These are phyloP conservation scores for Nephila pilipes DNA, from an alignment of 1,140 invertebrate species.

Conservation along the genomic window DNA sequence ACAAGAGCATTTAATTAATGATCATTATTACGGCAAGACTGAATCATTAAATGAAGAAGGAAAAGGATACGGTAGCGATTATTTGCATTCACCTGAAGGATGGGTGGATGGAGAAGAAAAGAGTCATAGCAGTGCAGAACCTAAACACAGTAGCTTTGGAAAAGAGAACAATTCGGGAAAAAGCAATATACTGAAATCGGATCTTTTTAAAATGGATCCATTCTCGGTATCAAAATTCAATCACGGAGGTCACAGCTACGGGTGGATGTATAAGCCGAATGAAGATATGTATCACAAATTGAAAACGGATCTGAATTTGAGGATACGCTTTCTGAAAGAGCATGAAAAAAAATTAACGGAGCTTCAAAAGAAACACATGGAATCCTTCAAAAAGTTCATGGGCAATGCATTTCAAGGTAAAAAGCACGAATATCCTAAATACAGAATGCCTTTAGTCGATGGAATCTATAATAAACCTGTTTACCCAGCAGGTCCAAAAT, in stretches of 20 bases:
- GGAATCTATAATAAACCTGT: background rate
- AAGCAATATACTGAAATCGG: background rate
- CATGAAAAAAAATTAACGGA: slow-evolving; percentile 9
- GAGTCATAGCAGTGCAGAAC: background rate
- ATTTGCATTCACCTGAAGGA: background rate
- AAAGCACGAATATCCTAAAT: slow-evolving; percentile 1
- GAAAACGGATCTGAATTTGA: background rate
- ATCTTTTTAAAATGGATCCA: background rate
- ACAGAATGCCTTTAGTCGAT: background rate
- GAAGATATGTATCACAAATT: background rate
- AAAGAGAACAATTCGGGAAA: background rate
- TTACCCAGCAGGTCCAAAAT: background rate
- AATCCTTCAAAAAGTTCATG: slow-evolving; percentile 22
- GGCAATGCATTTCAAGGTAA: background rate
- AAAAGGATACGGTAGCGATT: background rate
- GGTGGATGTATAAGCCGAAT: background rate
- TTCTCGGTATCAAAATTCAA: background rate
- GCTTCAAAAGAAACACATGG: slow-evolving; percentile 21
- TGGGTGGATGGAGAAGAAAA: background rate
- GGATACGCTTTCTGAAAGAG: background rate
- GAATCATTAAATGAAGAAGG: background rate
- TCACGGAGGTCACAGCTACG: background rate
- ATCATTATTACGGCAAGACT: background rate
- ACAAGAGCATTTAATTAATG: background rate
- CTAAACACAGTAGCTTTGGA: background rate